Evolutionary conservation across 2,888 invertebrate species (phyloP), one percentile per base, ranked within the genome.

Genomic region (Galerucella pusilla): DNA sequence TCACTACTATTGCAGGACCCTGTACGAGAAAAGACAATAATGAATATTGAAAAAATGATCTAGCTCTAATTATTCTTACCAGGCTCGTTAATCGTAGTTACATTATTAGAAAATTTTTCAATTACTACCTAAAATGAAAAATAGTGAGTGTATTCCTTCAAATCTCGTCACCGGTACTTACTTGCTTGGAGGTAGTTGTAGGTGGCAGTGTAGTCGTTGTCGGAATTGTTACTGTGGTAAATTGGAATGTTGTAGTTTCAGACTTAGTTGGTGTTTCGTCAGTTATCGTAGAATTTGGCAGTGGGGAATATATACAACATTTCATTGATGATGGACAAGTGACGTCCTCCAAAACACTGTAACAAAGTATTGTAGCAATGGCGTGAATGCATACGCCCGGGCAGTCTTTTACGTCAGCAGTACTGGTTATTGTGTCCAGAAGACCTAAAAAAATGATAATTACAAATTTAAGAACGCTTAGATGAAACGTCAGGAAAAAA

Each of bases 321-420:
- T 94, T 92, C 95, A 96, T 95, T 80, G 92, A 93, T 2, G 93
- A 92, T 35, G 96, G 95, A 83, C 96, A 96, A 75, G 92, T 91
- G 25, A 95, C 93, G 84, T 96, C 93, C 75, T 96, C 95, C 68
- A 94, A 89, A 20, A 97, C 96, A 81, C 96, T 93, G 86, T 94
- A 93, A 86, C 97, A 97, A 83, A 96, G 94, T 76, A 96, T 88
- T 0, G 96, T 94, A 2, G 97, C 95, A 75, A 97, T 87, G 11
- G 95, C 92, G 85, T 96, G 96, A 77, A 96, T 94, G 87, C 97
- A 97, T 74, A 94, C 93, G 0, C 97, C 97, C 0, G 97, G 96
- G 85, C 97, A 97, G 86, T 95, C 93, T 88, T 94, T 94, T 75
- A 93, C 91, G 86, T 95, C 94, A 75, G 93, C 95, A 75, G 96